Percentiles rank a stretch among this genome's conserved stretches.
phyloP scores from a whole-genome alignment of 2,113 vertebrate species.

The Malurus alboscapulatus region DNA sequence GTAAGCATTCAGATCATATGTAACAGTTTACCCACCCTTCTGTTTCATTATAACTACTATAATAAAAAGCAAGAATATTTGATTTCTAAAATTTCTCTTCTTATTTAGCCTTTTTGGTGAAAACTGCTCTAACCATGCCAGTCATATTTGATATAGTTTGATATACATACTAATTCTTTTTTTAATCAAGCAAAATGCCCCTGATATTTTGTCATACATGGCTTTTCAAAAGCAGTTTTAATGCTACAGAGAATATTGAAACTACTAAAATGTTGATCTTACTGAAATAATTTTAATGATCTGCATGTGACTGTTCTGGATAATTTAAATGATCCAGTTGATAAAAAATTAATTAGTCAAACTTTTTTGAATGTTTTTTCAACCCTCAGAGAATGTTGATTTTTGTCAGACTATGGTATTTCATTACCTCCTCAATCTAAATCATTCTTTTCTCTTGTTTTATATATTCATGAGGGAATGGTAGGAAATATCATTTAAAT shows the following conservation, averaged over 20 bases:
- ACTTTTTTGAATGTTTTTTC: not conserved
- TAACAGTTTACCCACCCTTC: not conserved
- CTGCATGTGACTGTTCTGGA: not conserved
- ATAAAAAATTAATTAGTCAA: not conserved
- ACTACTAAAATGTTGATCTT: not conserved
- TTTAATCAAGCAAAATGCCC: not conserved
- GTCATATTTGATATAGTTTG: not conserved
- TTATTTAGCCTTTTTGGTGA: not conserved
- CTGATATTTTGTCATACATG: not conserved
- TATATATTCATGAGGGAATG: not conserved
- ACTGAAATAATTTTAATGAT: not conserved
- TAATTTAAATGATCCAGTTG: not conserved
- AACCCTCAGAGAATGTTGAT: not conserved
- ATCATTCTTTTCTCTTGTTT: not conserved
- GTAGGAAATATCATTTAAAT: not conserved
- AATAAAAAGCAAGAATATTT: not conserved
- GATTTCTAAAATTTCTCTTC: not conserved
- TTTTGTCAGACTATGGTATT: not conserved
- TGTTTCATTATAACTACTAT: not conserved
- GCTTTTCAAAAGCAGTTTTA: not conserved
- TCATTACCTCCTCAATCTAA: not conserved
- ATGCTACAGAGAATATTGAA: not conserved
- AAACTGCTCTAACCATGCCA: not conserved
- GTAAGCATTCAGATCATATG: not conserved
- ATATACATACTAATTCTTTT: not conserved